Percentiles rank a stretch among this genome's conserved stretches.
These are phyloP conservation scores for Mus caroli DNA, from an alignment of 2,797 vertebrate species.

Conservation along the genomic window DNA sequence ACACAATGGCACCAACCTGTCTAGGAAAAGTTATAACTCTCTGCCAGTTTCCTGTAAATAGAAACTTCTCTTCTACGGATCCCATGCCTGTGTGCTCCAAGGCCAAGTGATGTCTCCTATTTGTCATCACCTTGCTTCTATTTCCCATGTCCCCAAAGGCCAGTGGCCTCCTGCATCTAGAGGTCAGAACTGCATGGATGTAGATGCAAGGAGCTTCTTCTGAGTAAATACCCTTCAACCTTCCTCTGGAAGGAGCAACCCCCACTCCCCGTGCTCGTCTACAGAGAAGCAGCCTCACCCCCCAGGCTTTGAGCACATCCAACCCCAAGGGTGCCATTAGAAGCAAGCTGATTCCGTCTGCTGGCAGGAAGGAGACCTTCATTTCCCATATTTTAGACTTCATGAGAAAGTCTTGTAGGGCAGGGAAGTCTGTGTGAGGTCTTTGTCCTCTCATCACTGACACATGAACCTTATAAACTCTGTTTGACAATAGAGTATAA, in stretches of 20 bases:
- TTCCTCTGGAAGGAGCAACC: neutral
- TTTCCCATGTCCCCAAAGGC: neutral
- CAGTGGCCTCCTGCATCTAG: slow-evolving; percentile 45
- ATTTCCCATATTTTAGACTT: slow-evolving; percentile 76
- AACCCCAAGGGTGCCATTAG: slow-evolving; percentile 53
- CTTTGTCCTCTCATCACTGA: slow-evolving; percentile 75
- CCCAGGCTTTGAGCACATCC: slow-evolving; percentile 23
- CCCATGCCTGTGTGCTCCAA: slow-evolving; percentile 52
- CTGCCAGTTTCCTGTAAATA: slow-evolving; percentile 77
- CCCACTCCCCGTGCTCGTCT: neutral
- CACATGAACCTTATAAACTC: slow-evolving; percentile 79
- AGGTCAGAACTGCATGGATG: neutral
- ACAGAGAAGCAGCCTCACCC: neutral
- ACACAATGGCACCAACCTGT: slow-evolving; percentile 66
- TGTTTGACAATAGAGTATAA: slow-evolving; percentile 76
- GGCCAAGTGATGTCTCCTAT: slow-evolving; percentile 66
- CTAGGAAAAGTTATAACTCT: slow-evolving; percentile 63
- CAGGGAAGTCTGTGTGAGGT: slow-evolving; percentile 79
- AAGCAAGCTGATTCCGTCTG: slow-evolving; percentile 44
- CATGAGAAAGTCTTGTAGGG: slow-evolving; percentile 75
- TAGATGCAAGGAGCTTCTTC: neutral
- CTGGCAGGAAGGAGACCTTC: slow-evolving; percentile 60
- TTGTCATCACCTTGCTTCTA: slow-evolving; percentile 65
- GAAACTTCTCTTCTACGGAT: slow-evolving; percentile 71
- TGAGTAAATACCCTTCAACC: slow-evolving; percentile 31